Evolutionary conservation across 2,888 invertebrate species (phyloP).

Genomic region (Orthosia incerta): DNA sequence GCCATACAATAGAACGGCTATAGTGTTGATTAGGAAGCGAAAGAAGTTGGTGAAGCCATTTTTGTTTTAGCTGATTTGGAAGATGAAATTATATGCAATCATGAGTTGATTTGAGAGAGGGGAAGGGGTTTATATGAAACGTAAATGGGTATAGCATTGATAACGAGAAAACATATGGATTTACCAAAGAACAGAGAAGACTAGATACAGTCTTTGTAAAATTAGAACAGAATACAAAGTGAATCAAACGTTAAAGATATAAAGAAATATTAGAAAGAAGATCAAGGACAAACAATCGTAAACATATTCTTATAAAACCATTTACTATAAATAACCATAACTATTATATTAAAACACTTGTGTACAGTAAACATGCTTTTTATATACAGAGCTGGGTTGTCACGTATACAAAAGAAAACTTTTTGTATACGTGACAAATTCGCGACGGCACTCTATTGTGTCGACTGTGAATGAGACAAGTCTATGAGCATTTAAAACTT

Average conservation of each 20-base stretch:
- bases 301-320: not conserved
- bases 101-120: not conserved
- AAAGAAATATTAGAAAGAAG: not conserved
- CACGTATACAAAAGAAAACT: slow-evolving; percentile 14
- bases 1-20: slow-evolving; percentile 15
- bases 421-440: slow-evolving; percentile 42
- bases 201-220: not conserved
- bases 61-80: not conserved
- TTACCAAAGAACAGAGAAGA: not conserved
- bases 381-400: not conserved
- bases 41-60: slow-evolving; percentile 5
- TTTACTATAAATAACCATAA: slow-evolving; percentile 9
- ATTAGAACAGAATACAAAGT: not conserved
- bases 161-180: not conserved
- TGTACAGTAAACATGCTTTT: slow-evolving; percentile 14
- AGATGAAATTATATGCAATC: not conserved
- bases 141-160: not conserved
- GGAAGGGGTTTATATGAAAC: not conserved
- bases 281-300: not conserved
- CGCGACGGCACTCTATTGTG: slow-evolving; percentile 28
- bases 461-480: slow-evolving; percentile 31
- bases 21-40: not conserved
- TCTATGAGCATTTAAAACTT: slow-evolving; percentile 19
- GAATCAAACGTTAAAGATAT: not conserved
- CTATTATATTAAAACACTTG: not conserved